A percentile compares a stretch with the other conserved stretches of the same genome.
Evolutionary conservation across 2,797 vertebrate genomes (phyloP).

Genomic region (Pelodytes ibericus): DNA sequence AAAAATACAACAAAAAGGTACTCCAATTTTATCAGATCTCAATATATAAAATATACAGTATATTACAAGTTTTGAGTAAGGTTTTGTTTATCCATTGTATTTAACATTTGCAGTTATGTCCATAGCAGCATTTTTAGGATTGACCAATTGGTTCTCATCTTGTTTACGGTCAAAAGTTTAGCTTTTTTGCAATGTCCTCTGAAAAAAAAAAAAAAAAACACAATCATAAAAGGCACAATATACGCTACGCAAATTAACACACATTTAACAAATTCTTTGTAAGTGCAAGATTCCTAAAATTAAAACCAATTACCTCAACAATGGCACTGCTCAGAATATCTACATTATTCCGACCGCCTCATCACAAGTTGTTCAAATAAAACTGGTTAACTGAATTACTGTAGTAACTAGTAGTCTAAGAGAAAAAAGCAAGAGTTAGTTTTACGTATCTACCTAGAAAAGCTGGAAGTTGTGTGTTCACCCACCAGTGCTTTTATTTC

Average conservation of each 20-base stretch:
- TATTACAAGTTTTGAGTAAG: constrained; percentile 15
- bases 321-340: neutral
- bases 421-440: too few species aligned
- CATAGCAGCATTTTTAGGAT: constrained; percentile 25
- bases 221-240: too few species aligned
- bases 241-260: too few species aligned
- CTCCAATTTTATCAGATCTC: neutral
- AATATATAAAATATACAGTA: constrained; percentile 22
- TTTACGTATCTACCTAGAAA: too few species aligned
- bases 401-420: too few species aligned
- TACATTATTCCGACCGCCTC: too few species aligned
- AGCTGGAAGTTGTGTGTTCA: too few species aligned
- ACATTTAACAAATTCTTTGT: neutral
- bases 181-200: constrained; percentile 41
- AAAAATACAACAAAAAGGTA: too few species aligned
- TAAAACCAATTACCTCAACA: neutral
- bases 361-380: too few species aligned
- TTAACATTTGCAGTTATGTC: neutral
- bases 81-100: neutral
- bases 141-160: neutral
- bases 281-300: neutral
- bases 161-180: constrained; percentile 23
- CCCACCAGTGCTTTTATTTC: too few species aligned
- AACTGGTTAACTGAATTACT: too few species aligned
- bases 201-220: constrained; percentile 19